These are phyloP conservation scores for Zaprionus obscuricornis DNA, from an alignment of 2,888 invertebrate species.

Conservation along the genomic window DNA sequence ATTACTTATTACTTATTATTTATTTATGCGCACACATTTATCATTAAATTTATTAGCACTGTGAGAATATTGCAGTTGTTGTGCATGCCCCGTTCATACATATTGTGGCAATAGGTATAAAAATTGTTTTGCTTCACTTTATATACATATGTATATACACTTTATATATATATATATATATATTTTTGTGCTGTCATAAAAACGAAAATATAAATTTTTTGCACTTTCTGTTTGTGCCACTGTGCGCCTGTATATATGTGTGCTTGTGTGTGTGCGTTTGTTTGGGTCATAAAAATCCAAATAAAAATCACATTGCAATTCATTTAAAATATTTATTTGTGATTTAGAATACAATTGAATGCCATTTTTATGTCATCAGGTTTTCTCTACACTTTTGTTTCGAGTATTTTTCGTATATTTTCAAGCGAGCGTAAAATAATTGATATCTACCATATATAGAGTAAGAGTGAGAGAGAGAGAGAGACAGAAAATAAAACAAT, in stretches of 20 bases:
- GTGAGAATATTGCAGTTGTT: constrained; percentile 14
- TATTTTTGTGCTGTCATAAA: constrained; percentile 17
- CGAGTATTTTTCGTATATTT: not conserved
- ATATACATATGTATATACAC: too few species aligned
- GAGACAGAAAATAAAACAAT: constrained; percentile 26
- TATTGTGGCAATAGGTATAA: constrained; percentile 1
- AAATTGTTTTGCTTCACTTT: constrained; percentile 25
- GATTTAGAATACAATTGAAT: constrained; percentile 55
- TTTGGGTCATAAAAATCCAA: constrained; percentile 25
- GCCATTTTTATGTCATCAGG: constrained; percentile 39
- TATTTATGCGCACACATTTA: too few species aligned
- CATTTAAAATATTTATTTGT: constrained; percentile 66
- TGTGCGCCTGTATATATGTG: constrained; percentile 2
- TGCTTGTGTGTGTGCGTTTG: not conserved
- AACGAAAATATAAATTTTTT: constrained; percentile 14
- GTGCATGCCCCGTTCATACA: not conserved
- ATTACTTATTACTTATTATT: too few species aligned
- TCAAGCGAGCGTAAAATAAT: not conserved
- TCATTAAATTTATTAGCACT: too few species aligned
- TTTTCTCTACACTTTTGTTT: constrained; percentile 3
- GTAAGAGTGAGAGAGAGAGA: too few species aligned
- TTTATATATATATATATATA: constrained; percentile 1
- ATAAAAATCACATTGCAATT: constrained; percentile 50
- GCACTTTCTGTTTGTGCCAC: constrained; percentile 4
- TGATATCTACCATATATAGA: too few species aligned